Conservation (phyloP, 2,888 invertebrate genomes). For the Rapana venosa region DNA sequence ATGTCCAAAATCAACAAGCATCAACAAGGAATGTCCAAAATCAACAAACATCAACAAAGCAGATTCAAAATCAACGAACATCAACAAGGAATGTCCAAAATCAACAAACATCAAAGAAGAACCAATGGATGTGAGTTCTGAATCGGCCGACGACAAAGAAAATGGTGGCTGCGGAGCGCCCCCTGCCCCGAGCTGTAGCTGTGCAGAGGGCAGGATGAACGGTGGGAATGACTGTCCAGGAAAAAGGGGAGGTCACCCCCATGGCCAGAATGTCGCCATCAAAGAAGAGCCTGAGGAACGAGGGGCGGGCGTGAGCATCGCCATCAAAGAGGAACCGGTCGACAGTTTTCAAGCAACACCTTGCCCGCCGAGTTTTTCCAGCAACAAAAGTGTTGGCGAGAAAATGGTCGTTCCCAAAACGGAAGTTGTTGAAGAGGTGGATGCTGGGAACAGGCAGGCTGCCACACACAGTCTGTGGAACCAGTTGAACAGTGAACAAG, state of each 20-base stretch:
- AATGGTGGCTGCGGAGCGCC: neutral
- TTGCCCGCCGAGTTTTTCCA: neutral
- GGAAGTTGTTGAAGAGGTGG: neutral
- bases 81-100: neutral
- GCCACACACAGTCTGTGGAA: neutral
- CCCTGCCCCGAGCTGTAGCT: neutral
- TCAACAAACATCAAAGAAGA: neutral
- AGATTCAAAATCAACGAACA: too few relatives aligned
- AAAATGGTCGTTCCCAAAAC: neutral
- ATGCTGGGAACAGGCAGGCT: neutral
- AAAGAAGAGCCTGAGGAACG: neutral
- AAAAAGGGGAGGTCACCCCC: neutral
- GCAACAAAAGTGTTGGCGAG: neutral
- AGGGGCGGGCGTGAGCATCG: neutral
- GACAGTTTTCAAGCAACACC: neutral
- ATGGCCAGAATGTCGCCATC: neutral
- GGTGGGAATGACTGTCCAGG: neutral
- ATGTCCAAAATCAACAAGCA: neutral
- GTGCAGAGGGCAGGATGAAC: neutral
- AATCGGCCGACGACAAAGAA: neutral
- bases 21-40: neutral
- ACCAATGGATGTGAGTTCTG: neutral
- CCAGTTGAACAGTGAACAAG: neutral
- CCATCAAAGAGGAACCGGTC: neutral
- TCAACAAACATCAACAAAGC: too few relatives aligned